These are phyloP conservation scores for Coleophora deauratella DNA, from an alignment of 2,888 invertebrate species.

Conservation along the genomic window DNA sequence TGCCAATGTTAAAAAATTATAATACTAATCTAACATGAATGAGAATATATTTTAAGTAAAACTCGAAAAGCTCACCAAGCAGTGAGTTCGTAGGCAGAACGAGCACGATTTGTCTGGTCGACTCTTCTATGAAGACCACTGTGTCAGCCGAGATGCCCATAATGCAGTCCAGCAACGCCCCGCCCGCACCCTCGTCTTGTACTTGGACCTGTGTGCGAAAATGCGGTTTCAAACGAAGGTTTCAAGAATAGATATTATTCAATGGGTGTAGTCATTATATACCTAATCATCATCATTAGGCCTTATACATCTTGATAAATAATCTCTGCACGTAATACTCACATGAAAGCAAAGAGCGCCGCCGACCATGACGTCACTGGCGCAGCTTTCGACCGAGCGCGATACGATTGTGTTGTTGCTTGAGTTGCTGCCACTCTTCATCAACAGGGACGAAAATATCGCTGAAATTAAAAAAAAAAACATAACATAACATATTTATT, in stretches of 20 bases:
- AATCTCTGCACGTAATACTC: no score
- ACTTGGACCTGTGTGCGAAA: constrained; percentile 70
- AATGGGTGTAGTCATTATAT: no score
- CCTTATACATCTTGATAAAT: no score
- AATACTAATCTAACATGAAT: no score
- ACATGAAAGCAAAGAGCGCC: constrained; percentile 91
- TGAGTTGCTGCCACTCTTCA: constrained; percentile 80
- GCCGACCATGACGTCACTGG: constrained; percentile 82
- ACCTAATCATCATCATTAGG: no score
- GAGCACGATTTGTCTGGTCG: constrained; percentile 86
- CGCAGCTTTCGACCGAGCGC: constrained; percentile 60
- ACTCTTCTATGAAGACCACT: constrained; percentile 89
- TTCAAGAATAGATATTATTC: background rate
- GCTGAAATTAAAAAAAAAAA: constrained; percentile 59
- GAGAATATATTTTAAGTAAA: no score
- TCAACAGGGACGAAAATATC: constrained; percentile 77
- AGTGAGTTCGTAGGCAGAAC: constrained; percentile 89
- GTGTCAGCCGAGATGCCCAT: constrained; percentile 92
- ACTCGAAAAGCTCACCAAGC: constrained; percentile 77
- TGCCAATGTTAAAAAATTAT: no score
- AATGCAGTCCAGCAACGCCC: constrained; percentile 80
- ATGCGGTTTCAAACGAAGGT: no score
- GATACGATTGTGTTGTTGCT: constrained; percentile 79
- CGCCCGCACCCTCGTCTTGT: constrained; percentile 66
- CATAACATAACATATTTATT: background rate